Percentiles rank a stretch among this genome's conserved stretches.
These are phyloP conservation scores for Apodemus sylvaticus DNA, from an alignment of 2,113 vertebrate genomes.

Conservation along the genomic window DNA sequence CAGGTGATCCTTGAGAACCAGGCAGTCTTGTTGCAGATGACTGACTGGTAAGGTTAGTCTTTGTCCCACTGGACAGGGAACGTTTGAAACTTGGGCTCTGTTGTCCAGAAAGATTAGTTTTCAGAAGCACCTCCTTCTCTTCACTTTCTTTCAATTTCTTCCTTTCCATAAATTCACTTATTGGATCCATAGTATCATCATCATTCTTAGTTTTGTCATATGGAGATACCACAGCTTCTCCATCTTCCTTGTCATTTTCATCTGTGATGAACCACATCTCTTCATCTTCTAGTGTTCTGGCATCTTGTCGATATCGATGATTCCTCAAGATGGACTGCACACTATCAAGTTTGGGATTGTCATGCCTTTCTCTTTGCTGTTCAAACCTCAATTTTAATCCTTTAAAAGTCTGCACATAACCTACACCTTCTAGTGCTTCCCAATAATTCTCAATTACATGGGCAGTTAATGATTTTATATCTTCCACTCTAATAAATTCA, in stretches of 20 bases:
- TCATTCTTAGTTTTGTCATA: constrained; percentile 97
- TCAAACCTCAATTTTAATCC: constrained; percentile 98
- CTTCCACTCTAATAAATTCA: constrained; percentile 99
- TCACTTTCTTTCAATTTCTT: constrained; percentile 99
- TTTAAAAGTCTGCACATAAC: constrained; percentile 99
- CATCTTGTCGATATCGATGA: constrained; percentile 96
- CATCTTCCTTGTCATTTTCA: constrained; percentile 97
- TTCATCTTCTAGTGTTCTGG: constrained; percentile 96
- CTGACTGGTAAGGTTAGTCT: constrained; percentile 94
- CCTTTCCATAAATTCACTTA: constrained; percentile 99
- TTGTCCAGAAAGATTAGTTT: constrained; percentile 95
- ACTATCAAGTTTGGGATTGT: constrained; percentile 99
- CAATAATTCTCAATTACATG: constrained; percentile 99
- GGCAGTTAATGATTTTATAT: constrained; percentile 98
- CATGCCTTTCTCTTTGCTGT: constrained; percentile 98
- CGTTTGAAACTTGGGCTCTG: constrained; percentile 99
- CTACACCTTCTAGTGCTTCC: constrained; percentile 98
- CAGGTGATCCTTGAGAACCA: constrained; percentile 89
- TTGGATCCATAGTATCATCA: constrained; percentile 98
- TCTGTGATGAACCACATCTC: constrained; percentile 99
- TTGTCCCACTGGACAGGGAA: constrained; percentile 96
- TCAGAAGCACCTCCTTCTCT: constrained; percentile 97
- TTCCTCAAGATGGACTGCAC: constrained; percentile 98
- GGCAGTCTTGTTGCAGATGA: constrained; percentile 92
- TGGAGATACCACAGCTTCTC: constrained; percentile 95